Percentiles rank a stretch among this genome's conserved stretches.
Evolutionary conservation across 2,888 invertebrate species (phyloP).

Genomic region (Perdita meconis): DNA sequence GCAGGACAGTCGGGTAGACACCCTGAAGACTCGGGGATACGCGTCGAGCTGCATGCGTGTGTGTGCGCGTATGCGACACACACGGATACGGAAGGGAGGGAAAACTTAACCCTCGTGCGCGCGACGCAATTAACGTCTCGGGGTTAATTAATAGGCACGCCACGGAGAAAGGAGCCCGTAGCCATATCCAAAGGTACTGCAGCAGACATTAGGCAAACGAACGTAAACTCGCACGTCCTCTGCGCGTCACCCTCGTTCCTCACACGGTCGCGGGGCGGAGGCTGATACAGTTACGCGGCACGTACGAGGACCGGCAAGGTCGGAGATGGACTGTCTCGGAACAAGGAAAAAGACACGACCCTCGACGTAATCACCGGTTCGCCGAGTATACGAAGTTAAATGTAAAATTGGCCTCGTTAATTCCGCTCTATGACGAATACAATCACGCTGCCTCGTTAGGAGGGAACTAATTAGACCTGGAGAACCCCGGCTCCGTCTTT

Average conservation of each 20-base stretch:
- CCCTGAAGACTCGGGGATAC: slow-evolving; percentile 38
- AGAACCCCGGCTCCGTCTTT: slow-evolving; percentile 45
- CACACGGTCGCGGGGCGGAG: slow-evolving; percentile 14
- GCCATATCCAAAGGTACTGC: slow-evolving; percentile 67
- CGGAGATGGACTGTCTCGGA: slow-evolving; percentile 18
- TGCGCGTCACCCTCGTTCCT: neutral
- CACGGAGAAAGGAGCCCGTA: slow-evolving; percentile 64
- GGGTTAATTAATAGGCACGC: slow-evolving; percentile 75
- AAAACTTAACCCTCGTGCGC: slow-evolving; percentile 52
- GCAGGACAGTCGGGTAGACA: slow-evolving; percentile 11
- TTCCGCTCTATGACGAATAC: slow-evolving; percentile 66
- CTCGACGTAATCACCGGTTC: slow-evolving; percentile 42
- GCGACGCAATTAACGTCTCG: slow-evolving; percentile 75
- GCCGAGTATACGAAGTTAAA: slow-evolving; percentile 58
- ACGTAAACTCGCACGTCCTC: slow-evolving; percentile 58
- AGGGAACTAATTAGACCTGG: slow-evolving; percentile 54
- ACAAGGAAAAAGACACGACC: neutral
- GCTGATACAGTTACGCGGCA: slow-evolving; percentile 40
- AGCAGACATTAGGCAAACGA: slow-evolving; percentile 68
- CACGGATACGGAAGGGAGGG: slow-evolving; percentile 21
- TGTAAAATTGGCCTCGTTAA: slow-evolving; percentile 70
- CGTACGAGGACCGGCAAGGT: slow-evolving; percentile 23
- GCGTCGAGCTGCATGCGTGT: slow-evolving; percentile 5
- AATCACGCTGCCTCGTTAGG: slow-evolving; percentile 60
- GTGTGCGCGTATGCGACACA: slow-evolving; percentile 16